Percentiles rank a stretch among this genome's conserved stretches.
Evolutionary conservation across 2,888 invertebrate genomes (phyloP).

Genomic region (Caenorhabditis macrosperma): DNA sequence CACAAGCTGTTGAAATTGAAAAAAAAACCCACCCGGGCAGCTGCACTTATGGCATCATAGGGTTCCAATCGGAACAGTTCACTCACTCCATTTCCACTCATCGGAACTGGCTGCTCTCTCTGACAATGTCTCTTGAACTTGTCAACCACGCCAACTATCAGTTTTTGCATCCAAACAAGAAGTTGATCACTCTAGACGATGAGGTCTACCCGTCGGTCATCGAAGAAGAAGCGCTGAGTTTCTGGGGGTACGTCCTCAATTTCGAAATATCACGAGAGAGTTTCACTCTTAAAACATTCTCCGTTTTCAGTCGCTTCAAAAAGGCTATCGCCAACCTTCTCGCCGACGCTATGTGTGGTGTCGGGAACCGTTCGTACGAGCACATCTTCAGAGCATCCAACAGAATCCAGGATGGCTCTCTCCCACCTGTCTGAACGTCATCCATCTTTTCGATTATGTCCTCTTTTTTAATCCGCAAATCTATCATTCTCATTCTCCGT

Average conservation of each 20-base stretch:
- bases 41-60: no score
- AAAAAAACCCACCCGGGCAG: no score
- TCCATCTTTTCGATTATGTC: not conserved
- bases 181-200: not conserved
- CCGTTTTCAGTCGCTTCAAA: conserved; percentile 34
- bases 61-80: no score
- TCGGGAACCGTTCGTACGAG: not conserved
- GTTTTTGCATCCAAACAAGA: no score
- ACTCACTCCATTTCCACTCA: no score
- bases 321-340: conserved; percentile 14
- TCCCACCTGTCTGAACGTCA: conserved; percentile 19
- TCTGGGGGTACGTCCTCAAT: not conserved
- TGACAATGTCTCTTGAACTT: no score
- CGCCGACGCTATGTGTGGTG: conserved; percentile 4
- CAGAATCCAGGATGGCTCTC: not conserved
- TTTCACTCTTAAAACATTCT: not conserved
- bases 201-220: not conserved
- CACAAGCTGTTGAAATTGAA: not conserved
- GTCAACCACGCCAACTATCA: no score
- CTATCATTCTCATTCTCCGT: not conserved
- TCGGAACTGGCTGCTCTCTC: no score
- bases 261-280: not conserved
- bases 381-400: not conserved
- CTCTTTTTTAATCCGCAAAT: not conserved
- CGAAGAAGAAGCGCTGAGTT: not conserved